Conservation (phyloP, 2,888 invertebrate genomes). For the Morpho helenor region DNA sequence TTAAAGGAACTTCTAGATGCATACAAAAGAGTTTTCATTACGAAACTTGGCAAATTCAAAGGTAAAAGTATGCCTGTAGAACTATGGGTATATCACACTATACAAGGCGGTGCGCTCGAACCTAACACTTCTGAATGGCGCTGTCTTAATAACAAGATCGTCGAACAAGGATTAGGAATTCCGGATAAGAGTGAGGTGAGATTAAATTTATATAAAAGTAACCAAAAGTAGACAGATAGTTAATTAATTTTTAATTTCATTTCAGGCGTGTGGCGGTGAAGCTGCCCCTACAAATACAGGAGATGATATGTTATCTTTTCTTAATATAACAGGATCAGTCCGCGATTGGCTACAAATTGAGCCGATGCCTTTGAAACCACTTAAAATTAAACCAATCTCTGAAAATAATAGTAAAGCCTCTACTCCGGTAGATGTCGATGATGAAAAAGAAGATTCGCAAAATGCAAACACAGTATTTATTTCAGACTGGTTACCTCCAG, state of each 20-base stretch:
- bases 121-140: constrained; percentile 81
- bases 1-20: constrained; percentile 75
- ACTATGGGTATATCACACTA: constrained; percentile 81
- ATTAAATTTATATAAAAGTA: not conserved
- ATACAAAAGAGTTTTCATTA: constrained; percentile 74
- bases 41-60: constrained; percentile 71
- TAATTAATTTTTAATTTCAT: not conserved
- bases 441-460: constrained; percentile 20
- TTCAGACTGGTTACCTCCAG: constrained; percentile 81
- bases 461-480: constrained; percentile 48
- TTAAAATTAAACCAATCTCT: constrained; percentile 29
- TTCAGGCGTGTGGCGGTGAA: constrained; percentile 20
- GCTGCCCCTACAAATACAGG: constrained; percentile 25
- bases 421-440: constrained; percentile 29
- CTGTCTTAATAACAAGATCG: constrained; percentile 82
- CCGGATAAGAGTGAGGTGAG: constrained; percentile 55
- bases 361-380: constrained; percentile 45
- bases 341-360: constrained; percentile 63
- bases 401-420: constrained; percentile 28
- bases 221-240: not conserved
- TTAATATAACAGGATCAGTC: constrained; percentile 57
- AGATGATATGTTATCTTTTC: constrained; percentile 52
- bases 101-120: constrained; percentile 81
- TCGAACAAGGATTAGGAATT: constrained; percentile 82
- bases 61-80: constrained; percentile 79